A percentile compares a stretch with the other conserved stretches of the same genome.
Conservation (phyloP, 2,113 vertebrate genomes). For the Mustela lutreola region DNA sequence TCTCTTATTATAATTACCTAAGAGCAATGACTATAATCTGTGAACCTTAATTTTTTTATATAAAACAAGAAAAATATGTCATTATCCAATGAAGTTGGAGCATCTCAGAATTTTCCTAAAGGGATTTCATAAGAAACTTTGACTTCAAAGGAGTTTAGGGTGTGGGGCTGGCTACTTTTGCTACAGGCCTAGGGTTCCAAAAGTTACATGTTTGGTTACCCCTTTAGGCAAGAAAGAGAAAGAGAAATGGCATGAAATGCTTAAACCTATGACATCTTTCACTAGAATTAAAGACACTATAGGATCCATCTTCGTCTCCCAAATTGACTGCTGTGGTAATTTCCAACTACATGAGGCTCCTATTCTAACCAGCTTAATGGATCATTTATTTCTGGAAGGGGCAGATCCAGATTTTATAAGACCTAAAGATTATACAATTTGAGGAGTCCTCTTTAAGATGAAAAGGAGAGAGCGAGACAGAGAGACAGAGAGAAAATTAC, state of each 20-base stretch:
- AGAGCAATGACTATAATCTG: background rate
- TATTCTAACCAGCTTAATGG: background rate
- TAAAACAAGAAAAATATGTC: background rate
- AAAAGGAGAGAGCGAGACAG: background rate
- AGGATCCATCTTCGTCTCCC: background rate
- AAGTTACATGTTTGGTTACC: background rate
- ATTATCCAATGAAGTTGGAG: background rate
- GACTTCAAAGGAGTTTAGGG: background rate
- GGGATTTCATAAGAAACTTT: background rate
- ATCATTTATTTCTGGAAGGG: background rate
- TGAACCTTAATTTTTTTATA: background rate
- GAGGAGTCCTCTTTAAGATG: background rate
- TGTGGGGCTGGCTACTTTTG: background rate
- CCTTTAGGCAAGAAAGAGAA: background rate
- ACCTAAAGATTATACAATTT: background rate
- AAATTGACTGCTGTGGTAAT: background rate
- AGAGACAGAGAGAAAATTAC: background rate
- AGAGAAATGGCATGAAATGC: background rate
- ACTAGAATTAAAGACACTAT: background rate
- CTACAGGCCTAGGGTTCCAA: background rate
- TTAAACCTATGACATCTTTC: background rate
- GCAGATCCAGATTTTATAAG: background rate
- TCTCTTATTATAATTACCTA: background rate
- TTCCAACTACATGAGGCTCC: background rate
- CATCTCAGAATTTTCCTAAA: background rate